Base-by-base conservation (phyloP, 2,888 invertebrate species). In the Brachyopa scutellaris region DNA sequence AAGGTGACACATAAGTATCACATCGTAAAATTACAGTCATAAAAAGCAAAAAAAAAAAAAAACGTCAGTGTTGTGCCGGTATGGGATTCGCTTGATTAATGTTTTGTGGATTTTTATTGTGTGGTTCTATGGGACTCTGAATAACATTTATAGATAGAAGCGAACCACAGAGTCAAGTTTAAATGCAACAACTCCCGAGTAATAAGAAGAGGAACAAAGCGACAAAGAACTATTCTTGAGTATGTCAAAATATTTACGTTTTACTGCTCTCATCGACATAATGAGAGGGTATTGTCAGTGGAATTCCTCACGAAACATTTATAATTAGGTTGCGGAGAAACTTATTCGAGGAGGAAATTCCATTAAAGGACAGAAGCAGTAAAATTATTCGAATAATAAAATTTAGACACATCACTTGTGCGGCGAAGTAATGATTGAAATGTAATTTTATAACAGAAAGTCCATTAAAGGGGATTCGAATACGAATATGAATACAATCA, bases 71-170 rank as follows among this genome's bases (percentile, higher is more conserved):
- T 74, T 57, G 49, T 51, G 15, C 42, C 49, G 23, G 38, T 70
- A 70, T 62, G 62, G 76, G 76, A 80, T 76, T 61, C 70, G 69
- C 76, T 70, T 80, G 76, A 76, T 80, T 76, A 64, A 36, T 36
- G 62, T 76, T 74, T 80, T 57, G 40, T 31, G 51, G 62, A 36
- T 51, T 74, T 80, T 80, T 80, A 76, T 80, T 62, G 64, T 64
- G 64, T 57, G 57, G 64, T 51, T 38, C 57, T 13, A 51, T 70
- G 57, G 40, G 53, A 62, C 13, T 33, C 26, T 57, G 42, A 13
- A 8, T 15, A 19, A 11, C 53, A 33, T n/a, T 33, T 11, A 55
- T 55, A 17, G 8, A 29, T 8, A 33, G 36, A 36, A 11, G 13
- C 13, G 11, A 6, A 2, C 5, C 11, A 11, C 17, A 42, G 19